Percentiles rank a stretch among this genome's conserved stretches.
phyloP scores from a whole-genome alignment of 2,113 vertebrate genomes.

The Polypterus bichir region DNA sequence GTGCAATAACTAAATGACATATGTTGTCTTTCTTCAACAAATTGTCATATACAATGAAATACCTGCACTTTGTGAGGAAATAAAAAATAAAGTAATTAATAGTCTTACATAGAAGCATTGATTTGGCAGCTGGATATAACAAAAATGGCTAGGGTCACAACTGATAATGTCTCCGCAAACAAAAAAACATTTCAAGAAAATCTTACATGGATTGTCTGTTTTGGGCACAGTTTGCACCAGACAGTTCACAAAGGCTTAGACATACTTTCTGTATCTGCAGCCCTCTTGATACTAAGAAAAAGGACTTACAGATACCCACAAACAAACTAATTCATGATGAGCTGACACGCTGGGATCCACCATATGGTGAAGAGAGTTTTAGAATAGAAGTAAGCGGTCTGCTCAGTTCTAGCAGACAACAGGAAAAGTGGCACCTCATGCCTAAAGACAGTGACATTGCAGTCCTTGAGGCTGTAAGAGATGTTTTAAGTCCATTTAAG shows the following conservation, averaged over 20 bases:
- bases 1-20: too few species aligned
- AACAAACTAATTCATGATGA: conserved; percentile 20
- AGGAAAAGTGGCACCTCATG: conserved; percentile 14
- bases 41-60: too few species aligned
- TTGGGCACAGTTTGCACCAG: conserved; percentile 12
- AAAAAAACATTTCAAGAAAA: conserved; percentile 15
- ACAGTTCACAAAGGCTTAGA: conserved; percentile 18
- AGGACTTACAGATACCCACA: conserved; percentile 8
- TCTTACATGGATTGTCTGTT: conserved; percentile 18
- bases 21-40: too few species aligned
- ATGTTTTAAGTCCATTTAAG: conserved; percentile 4
- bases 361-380: conserved; percentile 13
- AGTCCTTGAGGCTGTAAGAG: conserved; percentile 9
- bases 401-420: conserved; percentile 12
- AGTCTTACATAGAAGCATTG: conserved; percentile 5
- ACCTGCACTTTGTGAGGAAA: neutral
- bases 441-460: conserved; percentile 12
- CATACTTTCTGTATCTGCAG: conserved; percentile 11
- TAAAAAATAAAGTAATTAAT: conserved; percentile 7
- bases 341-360: conserved; percentile 17
- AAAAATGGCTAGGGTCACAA: conserved; percentile 16
- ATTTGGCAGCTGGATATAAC: conserved; percentile 15
- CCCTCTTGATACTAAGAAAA: conserved; percentile 11
- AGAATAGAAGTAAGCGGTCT: conserved; percentile 15
- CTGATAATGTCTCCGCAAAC: conserved; percentile 18